A percentile compares a stretch with the other conserved stretches of the same genome.
These are phyloP conservation scores for Drosophila kokeensis DNA, from an alignment of 2,888 invertebrate genomes.

Conservation along the genomic window DNA sequence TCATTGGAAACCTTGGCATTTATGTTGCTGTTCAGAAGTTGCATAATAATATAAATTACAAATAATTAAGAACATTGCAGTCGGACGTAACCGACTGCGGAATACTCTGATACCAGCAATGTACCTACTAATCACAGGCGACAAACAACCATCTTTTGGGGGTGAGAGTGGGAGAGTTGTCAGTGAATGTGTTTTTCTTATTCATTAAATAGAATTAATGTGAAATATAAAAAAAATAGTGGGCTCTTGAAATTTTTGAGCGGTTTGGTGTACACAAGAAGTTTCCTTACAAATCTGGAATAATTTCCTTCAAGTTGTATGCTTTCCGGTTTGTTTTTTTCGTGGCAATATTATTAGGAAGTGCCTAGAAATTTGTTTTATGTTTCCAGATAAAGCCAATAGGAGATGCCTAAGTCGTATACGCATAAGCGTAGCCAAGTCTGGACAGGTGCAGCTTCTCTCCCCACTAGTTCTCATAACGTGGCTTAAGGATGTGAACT, in stretches of 20 bases:
- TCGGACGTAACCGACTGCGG: neutral
- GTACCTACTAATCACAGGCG: neutral
- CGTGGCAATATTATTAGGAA: too few species aligned
- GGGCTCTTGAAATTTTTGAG: neutral
- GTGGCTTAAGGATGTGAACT: neutral
- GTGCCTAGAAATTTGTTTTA: neutral
- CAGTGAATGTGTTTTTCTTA: neutral
- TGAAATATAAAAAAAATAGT: neutral
- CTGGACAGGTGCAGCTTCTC: neutral
- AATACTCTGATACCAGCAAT: neutral
- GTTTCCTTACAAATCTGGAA: neutral
- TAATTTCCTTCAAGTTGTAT: neutral
- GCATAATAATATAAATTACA: neutral
- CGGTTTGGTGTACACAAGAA: too few species aligned
- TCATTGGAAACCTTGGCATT: conserved; percentile 65
- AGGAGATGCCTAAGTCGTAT: neutral
- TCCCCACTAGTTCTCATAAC: neutral
- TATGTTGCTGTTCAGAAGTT: conserved; percentile 54
- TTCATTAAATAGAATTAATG: neutral
- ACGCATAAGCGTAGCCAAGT: neutral
- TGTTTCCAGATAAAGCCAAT: neutral
- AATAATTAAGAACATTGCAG: neutral
- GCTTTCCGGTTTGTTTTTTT: too few species aligned
- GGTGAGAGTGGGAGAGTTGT: neutral
- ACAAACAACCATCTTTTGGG: neutral